Evolutionary conservation across 1,140 invertebrate species (phyloP).

Genomic region (Condylostylus longicornis): DNA sequence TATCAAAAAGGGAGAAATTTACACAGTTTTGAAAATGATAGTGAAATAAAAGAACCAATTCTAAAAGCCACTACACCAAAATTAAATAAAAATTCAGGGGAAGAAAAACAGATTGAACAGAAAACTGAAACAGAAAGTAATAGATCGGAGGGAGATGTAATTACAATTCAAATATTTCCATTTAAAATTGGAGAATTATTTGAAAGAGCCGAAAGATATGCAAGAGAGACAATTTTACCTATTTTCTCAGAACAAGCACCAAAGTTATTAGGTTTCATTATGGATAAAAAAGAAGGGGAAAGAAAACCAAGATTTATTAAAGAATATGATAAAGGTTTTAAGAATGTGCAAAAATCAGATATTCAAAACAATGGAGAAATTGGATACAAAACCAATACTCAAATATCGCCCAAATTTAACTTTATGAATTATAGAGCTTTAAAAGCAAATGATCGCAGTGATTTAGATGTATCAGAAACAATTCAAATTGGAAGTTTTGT

Average conservation of each 20-base stretch:
- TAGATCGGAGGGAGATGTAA: slow-evolving; percentile 26
- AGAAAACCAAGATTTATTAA: slow-evolving; percentile 30
- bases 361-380: slow-evolving; percentile 1
- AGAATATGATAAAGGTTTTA: slow-evolving; percentile 23
- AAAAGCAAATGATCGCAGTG: background rate
- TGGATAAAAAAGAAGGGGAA: slow-evolving; percentile 10
- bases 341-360: slow-evolving; percentile 10
- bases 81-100: slow-evolving; percentile 33
- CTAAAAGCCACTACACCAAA: slow-evolving; percentile 43
- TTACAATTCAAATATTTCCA: slow-evolving; percentile 62
- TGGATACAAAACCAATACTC: slow-evolving; percentile 3
- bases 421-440: slow-evolving; percentile 10
- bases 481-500: slow-evolving; percentile 8
- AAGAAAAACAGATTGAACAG: too few species aligned
- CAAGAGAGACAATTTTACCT: slow-evolving; percentile 53
- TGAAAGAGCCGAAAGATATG: slow-evolving; percentile 64
- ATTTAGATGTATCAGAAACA: background rate
- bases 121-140: too few species aligned
- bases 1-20: slow-evolving; percentile 23
- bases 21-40: slow-evolving; percentile 27
- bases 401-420: slow-evolving; percentile 18
- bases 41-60: slow-evolving; percentile 57
- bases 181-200: slow-evolving; percentile 58
- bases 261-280: slow-evolving; percentile 41
- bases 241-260: slow-evolving; percentile 61